phyloP scores from a whole-genome alignment of 1,140 invertebrate genomes.

The Saxidomus purpurata region DNA sequence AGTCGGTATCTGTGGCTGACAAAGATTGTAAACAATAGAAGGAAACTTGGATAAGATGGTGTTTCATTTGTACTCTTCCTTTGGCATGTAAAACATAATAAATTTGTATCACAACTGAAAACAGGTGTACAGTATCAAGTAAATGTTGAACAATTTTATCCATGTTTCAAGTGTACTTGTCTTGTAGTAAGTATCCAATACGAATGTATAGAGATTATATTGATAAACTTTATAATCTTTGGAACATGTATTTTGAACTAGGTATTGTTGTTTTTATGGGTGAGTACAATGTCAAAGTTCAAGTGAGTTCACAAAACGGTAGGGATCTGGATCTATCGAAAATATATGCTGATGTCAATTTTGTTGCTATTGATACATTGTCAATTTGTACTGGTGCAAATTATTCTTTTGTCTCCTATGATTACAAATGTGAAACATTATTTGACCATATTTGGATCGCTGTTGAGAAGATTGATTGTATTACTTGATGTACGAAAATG shows the following conservation, averaged over 20 bases:
- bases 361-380: not conserved
- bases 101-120: not conserved
- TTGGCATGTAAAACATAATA: not conserved
- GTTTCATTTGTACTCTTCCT: not conserved
- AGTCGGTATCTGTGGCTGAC: not conserved
- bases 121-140: slow-evolving; percentile 27
- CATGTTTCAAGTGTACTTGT: slow-evolving; percentile 48
- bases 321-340: not conserved
- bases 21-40: not conserved
- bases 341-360: not conserved
- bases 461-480: not conserved
- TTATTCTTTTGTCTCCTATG: slow-evolving; percentile 41
- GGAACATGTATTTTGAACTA: not conserved
- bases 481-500: slow-evolving; percentile 15
- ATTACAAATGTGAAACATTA: slow-evolving; percentile 5
- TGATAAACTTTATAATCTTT: slow-evolving; percentile 37
- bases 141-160: not conserved
- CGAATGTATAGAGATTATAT: not conserved
- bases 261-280: slow-evolving; percentile 44
- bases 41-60: slow-evolving; percentile 10
- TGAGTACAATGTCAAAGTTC: slow-evolving; percentile 1
- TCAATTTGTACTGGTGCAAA: slow-evolving; percentile 11
- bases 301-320: not conserved
- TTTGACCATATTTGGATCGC: slow-evolving; percentile 43
- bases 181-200: not conserved